Evolutionary conservation across 2,888 invertebrate genomes (phyloP).

Genomic region (Elysia crispata): DNA sequence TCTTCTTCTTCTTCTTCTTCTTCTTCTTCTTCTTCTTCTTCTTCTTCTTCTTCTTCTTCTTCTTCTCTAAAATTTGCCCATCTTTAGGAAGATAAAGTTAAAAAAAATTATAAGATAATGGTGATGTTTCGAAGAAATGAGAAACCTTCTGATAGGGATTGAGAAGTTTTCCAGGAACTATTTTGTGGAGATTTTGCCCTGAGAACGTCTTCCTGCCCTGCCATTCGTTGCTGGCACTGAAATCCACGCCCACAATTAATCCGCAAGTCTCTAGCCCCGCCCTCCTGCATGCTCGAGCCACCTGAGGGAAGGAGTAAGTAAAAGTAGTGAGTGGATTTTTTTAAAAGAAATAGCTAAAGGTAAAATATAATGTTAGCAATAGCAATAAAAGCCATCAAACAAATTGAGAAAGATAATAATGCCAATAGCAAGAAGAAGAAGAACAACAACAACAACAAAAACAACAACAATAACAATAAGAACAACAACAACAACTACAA

Average conservation of each 20-base stretch:
- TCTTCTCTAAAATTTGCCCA: no score
- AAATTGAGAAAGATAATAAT: background rate
- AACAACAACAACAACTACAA: background rate
- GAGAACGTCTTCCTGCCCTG: conserved; percentile 79
- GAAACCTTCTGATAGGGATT: conserved; percentile 79
- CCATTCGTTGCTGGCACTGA: conserved; percentile 80
- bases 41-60: no score
- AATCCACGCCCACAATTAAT: conserved; percentile 80
- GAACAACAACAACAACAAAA: no score
- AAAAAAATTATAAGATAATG: no score
- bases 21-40: no score
- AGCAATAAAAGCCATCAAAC: background rate
- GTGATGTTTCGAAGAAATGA: background rate
- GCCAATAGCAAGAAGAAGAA: background rate
- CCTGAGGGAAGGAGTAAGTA: background rate
- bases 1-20: no score
- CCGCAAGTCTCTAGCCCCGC: conserved; percentile 79
- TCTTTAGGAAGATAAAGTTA: no score
- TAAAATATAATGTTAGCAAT: no score
- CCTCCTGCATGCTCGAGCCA: conserved; percentile 73
- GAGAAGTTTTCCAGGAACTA: conserved; percentile 70
- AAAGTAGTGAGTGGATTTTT: no score
- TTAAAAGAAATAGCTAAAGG: no score
- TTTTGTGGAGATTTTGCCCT: conserved; percentile 77
- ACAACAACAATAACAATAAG: no score